Conservation (phyloP, 2,113 vertebrate species). For the Meles meles region DNA sequence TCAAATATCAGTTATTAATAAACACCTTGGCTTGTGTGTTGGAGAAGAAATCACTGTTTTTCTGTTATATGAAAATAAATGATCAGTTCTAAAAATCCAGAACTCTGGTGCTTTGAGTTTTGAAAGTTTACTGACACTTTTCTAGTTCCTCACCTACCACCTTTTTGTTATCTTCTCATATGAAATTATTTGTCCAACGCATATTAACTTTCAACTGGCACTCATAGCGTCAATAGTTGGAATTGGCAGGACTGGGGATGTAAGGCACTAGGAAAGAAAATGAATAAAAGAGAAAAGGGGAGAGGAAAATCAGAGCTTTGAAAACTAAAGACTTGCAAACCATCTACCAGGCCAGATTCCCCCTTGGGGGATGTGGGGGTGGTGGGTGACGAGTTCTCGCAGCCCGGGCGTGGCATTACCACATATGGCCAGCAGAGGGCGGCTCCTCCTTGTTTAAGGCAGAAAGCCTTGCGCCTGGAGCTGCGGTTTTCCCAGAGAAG, state of each 20-base stretch:
- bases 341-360: accelerated
- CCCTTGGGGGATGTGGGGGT: too few species aligned
- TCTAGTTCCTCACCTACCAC: background rate
- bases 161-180: background rate
- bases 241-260: background rate
- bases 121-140: background rate
- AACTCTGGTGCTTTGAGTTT: background rate
- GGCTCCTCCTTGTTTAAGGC: slow-evolving; percentile 67
- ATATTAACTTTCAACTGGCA: background rate
- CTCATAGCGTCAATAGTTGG: background rate
- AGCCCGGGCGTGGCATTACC: background rate
- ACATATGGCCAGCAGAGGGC: slow-evolving; percentile 78
- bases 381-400: background rate
- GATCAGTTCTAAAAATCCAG: background rate
- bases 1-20: background rate
- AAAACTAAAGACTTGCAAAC: background rate
- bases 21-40: background rate
- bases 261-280: background rate
- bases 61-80: background rate
- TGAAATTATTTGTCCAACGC: background rate
- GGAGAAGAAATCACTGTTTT: background rate
- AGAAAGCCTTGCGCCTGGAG: background rate
- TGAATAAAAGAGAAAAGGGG: background rate
- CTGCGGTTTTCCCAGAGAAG: background rate
- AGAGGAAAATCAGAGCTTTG: background rate